phyloP scores from a whole-genome alignment of 1,140 invertebrate genomes.

The Lethocerus indicus region DNA sequence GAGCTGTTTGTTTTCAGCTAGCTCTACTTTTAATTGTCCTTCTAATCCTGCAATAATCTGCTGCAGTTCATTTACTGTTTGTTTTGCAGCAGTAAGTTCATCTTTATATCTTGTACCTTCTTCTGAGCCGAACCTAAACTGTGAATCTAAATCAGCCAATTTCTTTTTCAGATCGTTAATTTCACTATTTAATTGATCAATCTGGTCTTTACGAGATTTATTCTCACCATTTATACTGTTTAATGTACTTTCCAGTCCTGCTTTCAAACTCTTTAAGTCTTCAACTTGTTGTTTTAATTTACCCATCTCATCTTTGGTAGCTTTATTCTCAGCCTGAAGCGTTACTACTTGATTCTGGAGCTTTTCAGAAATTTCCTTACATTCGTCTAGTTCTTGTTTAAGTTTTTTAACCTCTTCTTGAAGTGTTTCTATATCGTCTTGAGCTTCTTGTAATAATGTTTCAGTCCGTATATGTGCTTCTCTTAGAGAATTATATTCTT shows the following conservation, averaged over 20 bases:
- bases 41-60: not conserved
- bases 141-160: not conserved
- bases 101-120: not conserved
- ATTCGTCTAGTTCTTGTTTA: not conserved
- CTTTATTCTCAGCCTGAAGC: no score
- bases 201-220: not conserved
- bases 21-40: not conserved
- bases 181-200: not conserved
- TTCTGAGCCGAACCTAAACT: not conserved
- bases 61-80: not conserved
- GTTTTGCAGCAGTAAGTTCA: not conserved
- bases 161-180: not conserved
- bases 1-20: not conserved
- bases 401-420: not conserved
- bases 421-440: not conserved
- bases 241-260: not conserved
- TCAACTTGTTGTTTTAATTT: no score
- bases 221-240: not conserved
- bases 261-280: not conserved
- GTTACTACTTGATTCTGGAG: no score
- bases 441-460: no score
- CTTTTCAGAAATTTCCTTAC: no score
- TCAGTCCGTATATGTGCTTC: no score
- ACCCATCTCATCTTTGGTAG: no score
- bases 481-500: no score